These are phyloP conservation scores for Halcyon smyrnensis DNA, from an alignment of 2,797 vertebrate genomes.

Conservation along the genomic window DNA sequence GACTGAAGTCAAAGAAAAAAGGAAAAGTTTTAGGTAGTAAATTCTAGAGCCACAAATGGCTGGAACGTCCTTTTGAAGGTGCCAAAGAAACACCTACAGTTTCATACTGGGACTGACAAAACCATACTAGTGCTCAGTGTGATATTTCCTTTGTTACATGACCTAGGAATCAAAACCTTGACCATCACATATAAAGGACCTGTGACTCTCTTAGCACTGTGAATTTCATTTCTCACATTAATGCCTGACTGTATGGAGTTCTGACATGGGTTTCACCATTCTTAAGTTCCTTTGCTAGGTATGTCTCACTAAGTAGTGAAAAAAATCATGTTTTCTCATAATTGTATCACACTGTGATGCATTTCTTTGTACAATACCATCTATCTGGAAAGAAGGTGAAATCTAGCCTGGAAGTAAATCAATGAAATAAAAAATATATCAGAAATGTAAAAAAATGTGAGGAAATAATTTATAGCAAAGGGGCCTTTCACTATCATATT, in stretches of 20 bases:
- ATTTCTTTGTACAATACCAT: background rate
- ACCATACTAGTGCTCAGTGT: background rate
- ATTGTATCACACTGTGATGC: background rate
- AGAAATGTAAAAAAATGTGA: background rate
- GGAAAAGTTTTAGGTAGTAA: background rate
- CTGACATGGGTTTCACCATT: background rate
- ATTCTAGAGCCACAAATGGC: background rate
- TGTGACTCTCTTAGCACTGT: background rate
- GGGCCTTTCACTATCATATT: background rate
- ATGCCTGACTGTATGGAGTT: background rate
- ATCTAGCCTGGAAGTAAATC: background rate
- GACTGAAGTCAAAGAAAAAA: background rate
- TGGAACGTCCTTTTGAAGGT: background rate
- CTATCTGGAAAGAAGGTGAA: background rate
- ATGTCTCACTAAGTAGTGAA: background rate
- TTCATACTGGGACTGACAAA: background rate
- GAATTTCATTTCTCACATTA: background rate
- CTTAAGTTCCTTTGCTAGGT: background rate
- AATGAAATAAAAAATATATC: background rate
- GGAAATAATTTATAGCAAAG: background rate
- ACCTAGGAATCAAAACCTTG: background rate
- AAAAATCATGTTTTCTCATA: background rate
- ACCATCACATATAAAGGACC: background rate
- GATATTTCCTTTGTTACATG: background rate
- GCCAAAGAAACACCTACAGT: background rate